Evolutionary conservation across 2,888 invertebrate genomes (phyloP).

Genomic region (Heliconius charithonia): DNA sequence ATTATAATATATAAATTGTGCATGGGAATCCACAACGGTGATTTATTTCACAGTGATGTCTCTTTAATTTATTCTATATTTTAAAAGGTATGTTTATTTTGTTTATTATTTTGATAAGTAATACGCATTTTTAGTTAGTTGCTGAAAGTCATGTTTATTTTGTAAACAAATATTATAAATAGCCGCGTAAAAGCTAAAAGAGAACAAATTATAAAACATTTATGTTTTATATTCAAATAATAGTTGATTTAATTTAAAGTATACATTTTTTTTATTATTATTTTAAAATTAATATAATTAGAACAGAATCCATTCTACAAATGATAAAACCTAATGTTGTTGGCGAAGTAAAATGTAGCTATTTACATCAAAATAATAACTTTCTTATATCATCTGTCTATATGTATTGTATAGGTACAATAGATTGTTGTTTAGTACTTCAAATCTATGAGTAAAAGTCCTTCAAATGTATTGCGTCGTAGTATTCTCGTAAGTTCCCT

Average conservation of each 20-base stretch:
- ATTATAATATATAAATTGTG: slow-evolving; percentile 23
- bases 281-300: not conserved
- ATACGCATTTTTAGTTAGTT: not conserved
- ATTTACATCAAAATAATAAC: not conserved
- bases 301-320: not conserved
- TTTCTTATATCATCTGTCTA: no score
- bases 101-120: not conserved
- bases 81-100: slow-evolving; percentile 9
- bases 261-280: not conserved
- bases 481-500: not conserved
- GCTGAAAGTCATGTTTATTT: not conserved
- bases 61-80: slow-evolving; percentile 4
- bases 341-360: not conserved
- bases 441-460: slow-evolving; percentile 2
- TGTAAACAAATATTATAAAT: not conserved
- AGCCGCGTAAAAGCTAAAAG: not conserved
- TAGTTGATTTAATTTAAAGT: no score
- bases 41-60: slow-evolving; percentile 20
- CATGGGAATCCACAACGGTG: not conserved
- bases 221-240: no score
- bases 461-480: slow-evolving; percentile 1
- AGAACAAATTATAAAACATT: not conserved
- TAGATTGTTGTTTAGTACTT: not conserved
- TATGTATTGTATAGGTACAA: no score
- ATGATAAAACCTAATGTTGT: not conserved